phyloP scores from a whole-genome alignment of 2,113 vertebrate genomes.

The Phyllopteryx taeniolatus region DNA sequence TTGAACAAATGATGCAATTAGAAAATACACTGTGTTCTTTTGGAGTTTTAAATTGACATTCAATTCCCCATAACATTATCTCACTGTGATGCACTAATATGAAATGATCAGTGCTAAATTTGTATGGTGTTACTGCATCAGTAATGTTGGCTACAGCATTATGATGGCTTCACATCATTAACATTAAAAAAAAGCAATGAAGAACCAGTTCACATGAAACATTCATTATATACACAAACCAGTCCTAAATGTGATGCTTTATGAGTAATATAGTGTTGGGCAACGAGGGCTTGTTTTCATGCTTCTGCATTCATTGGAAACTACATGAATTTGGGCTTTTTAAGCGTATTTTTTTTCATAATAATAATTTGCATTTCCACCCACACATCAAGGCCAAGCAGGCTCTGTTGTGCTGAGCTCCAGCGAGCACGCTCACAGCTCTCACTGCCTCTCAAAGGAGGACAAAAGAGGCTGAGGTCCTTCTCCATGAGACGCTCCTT shows the following conservation, averaged over 20 bases:
- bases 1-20: neutral
- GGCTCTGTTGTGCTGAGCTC: conserved; percentile 13
- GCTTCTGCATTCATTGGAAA: conserved; percentile 10
- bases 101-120: neutral
- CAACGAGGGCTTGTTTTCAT: neutral
- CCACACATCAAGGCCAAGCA: conserved; percentile 33
- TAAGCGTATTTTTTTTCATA: conserved; percentile 8
- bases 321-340: conserved; percentile 12
- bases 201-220: neutral
- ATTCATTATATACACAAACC: neutral
- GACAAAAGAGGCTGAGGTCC: conserved; percentile 9
- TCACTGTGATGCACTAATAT: neutral
- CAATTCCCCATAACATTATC: neutral
- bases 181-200: neutral
- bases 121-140: neutral
- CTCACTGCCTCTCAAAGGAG: conserved; percentile 1
- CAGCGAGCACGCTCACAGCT: conserved; percentile 13
- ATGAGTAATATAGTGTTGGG: conserved; percentile 1
- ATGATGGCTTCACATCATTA: neutral
- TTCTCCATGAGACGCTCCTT: neutral
- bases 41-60: neutral
- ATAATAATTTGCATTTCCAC: conserved; percentile 9
- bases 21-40: neutral
- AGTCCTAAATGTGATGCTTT: neutral
- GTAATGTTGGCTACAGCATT: neutral